phyloP scores from a whole-genome alignment of 2,888 invertebrate species.

The Ethmia dodecea region DNA sequence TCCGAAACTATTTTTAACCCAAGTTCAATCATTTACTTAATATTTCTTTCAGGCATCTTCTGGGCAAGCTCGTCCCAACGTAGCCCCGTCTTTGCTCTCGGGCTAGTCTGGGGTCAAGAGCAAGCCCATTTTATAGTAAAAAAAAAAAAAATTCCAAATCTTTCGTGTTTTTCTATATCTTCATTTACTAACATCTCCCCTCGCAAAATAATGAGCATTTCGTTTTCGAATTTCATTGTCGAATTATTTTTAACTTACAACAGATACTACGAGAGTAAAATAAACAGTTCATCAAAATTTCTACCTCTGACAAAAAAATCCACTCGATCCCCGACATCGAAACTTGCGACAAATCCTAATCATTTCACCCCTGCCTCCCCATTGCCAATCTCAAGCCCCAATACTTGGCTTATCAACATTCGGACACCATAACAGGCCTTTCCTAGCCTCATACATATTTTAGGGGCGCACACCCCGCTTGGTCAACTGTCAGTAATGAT shows the following conservation, averaged over 20 bases:
- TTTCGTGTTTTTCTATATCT: no score
- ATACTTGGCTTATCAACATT: slow-evolving; percentile 76
- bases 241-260: background rate
- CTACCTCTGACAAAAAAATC: slow-evolving; percentile 26
- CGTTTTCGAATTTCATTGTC: background rate
- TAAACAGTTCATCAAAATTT: slow-evolving; percentile 30
- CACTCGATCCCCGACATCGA: slow-evolving; percentile 31
- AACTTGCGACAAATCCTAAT: slow-evolving; percentile 60
- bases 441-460: slow-evolving; percentile 74
- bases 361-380: slow-evolving; percentile 43
- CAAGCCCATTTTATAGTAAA: no score
- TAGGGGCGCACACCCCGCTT: slow-evolving; percentile 68
- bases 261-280: background rate
- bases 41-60: no score
- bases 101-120: no score
- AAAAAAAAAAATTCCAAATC: no score
- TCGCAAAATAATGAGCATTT: no score
- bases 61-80: no score
- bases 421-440: slow-evolving; percentile 77
- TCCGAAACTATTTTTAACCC: no score
- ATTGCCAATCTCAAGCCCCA: slow-evolving; percentile 62
- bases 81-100: no score
- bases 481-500: slow-evolving; percentile 79
- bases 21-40: no score
- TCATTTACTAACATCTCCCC: no score